Evolutionary conservation across 2,113 vertebrate genomes (phyloP).

Genomic region (Notothenia coriiceps): DNA sequence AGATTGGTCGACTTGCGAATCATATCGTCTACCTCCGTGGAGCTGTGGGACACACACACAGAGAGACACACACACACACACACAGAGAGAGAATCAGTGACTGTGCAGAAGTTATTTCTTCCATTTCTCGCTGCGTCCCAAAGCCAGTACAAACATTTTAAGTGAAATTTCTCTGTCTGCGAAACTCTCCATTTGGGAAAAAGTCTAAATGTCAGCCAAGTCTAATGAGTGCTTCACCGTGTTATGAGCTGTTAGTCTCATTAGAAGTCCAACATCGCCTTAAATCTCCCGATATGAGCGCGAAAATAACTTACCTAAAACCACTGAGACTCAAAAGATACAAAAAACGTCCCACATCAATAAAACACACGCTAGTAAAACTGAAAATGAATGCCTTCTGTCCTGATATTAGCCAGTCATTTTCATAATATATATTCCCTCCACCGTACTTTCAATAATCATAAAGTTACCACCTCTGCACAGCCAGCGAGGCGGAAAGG

Average conservation of each 20-base stretch:
- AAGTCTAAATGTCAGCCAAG: slow-evolving; percentile 52
- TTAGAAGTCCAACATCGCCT: slow-evolving; percentile 11
- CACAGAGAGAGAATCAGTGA: slow-evolving; percentile 12
- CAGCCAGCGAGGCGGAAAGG: too few species aligned
- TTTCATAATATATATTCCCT: not conserved
- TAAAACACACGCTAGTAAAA: not conserved
- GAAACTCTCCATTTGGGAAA: slow-evolving; percentile 53
- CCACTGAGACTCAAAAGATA: too few species aligned
- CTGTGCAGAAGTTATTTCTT: slow-evolving; percentile 19
- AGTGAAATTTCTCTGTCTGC: slow-evolving; percentile 59
- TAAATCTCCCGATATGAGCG: not conserved
- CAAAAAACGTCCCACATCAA: not conserved
- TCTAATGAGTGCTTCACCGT: slow-evolving; percentile 33
- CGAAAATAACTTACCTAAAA: slow-evolving; percentile 1
- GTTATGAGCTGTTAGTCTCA: slow-evolving; percentile 37
- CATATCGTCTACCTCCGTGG: slow-evolving; percentile 98
- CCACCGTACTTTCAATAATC: not conserved
- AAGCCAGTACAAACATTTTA: slow-evolving; percentile 70
- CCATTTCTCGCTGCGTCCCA: not conserved
- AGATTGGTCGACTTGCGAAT: slow-evolving; percentile 98
- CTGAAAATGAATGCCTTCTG: not conserved
- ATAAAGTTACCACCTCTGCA: too few species aligned
- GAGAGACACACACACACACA: not conserved
- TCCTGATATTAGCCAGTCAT: not conserved
- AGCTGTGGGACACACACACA: slow-evolving; percentile 79